These are phyloP conservation scores for Lacerta viridis DNA, from an alignment of 2,797 vertebrate genomes.

Conservation along the genomic window DNA sequence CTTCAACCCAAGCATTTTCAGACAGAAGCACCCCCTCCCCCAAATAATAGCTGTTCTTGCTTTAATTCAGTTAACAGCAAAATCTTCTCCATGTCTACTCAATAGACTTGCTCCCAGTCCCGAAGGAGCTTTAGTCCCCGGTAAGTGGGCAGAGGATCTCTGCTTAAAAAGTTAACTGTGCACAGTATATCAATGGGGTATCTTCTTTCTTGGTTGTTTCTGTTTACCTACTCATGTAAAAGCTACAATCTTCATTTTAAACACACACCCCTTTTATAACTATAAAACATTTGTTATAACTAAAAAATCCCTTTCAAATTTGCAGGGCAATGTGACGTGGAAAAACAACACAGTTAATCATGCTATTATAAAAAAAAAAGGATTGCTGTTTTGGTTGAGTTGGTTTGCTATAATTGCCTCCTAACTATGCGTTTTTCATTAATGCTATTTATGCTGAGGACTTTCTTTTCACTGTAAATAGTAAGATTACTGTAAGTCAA, in stretches of 20 bases:
- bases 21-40: slow-evolving; percentile 36
- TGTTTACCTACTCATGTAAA: not conserved
- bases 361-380: slow-evolving; percentile 69
- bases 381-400: slow-evolving; percentile 65
- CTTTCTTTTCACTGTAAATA: slow-evolving; percentile 73
- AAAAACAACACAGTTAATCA: slow-evolving; percentile 73
- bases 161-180: slow-evolving; percentile 12
- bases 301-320: slow-evolving; percentile 43
- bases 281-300: slow-evolving; percentile 1
- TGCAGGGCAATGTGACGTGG: slow-evolving; percentile 55
- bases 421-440: slow-evolving; percentile 73
- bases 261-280: slow-evolving; percentile 7
- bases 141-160: too few species aligned
- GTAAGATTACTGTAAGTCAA: slow-evolving; percentile 73
- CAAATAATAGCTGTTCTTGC: slow-evolving; percentile 38
- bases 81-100: not conserved
- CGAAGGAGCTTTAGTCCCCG: too few species aligned
- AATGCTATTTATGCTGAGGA: slow-evolving; percentile 63
- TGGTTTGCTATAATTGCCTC: slow-evolving; percentile 65
- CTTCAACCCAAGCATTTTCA: slow-evolving; percentile 31
- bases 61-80: not conserved
- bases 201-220: slow-evolving; percentile 56
- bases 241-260: not conserved
- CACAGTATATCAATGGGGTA: slow-evolving; percentile 46
- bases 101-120: too few species aligned